A percentile compares a stretch with the other conserved stretches of the same genome.
Evolutionary conservation across 2,113 vertebrate species (phyloP).

Genomic region (Gymnogyps californianus): DNA sequence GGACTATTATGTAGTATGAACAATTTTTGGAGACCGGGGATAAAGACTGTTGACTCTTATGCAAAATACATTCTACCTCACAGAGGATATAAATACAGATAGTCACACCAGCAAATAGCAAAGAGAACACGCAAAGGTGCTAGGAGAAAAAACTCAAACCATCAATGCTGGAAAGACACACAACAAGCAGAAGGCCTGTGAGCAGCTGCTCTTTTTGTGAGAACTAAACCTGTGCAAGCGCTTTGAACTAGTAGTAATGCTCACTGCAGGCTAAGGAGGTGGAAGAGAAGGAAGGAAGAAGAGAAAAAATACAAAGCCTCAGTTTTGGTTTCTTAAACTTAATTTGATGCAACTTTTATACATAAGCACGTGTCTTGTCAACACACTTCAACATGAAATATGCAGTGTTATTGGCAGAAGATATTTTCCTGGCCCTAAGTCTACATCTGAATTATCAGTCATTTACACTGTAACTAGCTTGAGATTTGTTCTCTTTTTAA

Average conservation of each 20-base stretch:
- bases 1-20: not conserved
- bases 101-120: not conserved
- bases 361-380: not conserved
- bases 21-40: not conserved
- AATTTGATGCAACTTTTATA: not conserved
- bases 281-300: not conserved
- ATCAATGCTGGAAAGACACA: not conserved
- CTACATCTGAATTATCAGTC: not conserved
- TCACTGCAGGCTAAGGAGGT: not conserved
- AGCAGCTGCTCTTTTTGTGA: not conserved
- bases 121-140: not conserved
- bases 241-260: not conserved
- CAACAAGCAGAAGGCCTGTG: not conserved
- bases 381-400: constrained; percentile 8
- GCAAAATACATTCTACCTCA: not conserved
- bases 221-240: not conserved
- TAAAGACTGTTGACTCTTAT: not conserved
- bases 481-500: not conserved
- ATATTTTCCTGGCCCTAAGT: not conserved
- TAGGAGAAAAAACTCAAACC: not conserved
- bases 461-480: not conserved
- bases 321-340: not conserved
- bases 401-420: constrained; percentile 2
- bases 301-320: not conserved
- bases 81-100: not conserved